These are phyloP conservation scores for Pelecanus crispus DNA, from an alignment of 2,113 vertebrate species.

Conservation along the genomic window DNA sequence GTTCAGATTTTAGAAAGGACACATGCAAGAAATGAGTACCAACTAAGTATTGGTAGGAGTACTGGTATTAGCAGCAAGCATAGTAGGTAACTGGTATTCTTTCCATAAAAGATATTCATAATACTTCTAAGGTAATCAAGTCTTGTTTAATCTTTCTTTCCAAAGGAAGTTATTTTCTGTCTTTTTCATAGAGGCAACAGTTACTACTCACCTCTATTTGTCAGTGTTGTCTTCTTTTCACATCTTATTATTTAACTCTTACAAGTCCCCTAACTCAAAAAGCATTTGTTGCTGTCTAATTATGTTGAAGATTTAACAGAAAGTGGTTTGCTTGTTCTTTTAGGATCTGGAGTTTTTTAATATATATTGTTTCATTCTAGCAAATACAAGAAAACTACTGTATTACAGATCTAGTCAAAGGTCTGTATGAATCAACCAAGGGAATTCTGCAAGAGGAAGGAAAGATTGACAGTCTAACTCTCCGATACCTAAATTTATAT, in stretches of 20 bases:
- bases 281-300: neutral
- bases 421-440: neutral
- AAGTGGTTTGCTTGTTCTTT: neutral
- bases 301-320: neutral
- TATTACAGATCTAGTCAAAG: neutral
- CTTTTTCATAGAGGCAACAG: neutral
- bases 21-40: neutral
- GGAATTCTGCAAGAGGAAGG: neutral
- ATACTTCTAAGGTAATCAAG: neutral
- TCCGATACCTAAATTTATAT: neutral
- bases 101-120: neutral
- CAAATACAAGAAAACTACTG: neutral
- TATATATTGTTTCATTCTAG: neutral
- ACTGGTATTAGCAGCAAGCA: neutral
- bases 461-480: neutral
- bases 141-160: neutral
- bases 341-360: rapidly evolving
- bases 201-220: neutral
- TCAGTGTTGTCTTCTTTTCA: neutral
- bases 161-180: neutral
- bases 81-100: neutral
- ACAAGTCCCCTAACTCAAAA: neutral
- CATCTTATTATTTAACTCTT: neutral
- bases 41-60: neutral
- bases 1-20: neutral